A percentile compares a stretch with the other conserved stretches of the same genome.
Conservation (phyloP, 2,888 invertebrate genomes). For the Steromphala cineraria region DNA sequence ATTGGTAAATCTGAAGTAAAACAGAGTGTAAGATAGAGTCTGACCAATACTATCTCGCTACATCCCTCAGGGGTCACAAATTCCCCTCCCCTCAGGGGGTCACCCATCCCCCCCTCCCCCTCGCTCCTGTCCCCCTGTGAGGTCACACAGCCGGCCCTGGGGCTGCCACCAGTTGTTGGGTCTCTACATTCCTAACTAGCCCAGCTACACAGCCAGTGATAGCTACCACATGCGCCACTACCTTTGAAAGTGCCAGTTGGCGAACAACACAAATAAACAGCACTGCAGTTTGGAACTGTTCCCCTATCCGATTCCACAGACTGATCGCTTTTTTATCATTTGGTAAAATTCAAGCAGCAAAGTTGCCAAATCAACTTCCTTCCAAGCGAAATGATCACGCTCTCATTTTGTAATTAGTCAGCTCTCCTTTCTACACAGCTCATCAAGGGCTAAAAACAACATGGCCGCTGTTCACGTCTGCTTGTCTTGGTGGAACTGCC, state of each 20-base stretch:
- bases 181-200: constrained; percentile 11
- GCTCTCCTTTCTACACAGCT: constrained; percentile 10
- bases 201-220: constrained; percentile 29
- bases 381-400: constrained; percentile 14
- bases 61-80: neutral
- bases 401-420: constrained; percentile 21
- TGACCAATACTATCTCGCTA: too few species aligned
- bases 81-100: neutral
- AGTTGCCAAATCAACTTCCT: constrained; percentile 28
- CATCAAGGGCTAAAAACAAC: neutral
- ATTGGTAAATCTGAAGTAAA: too few species aligned
- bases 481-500: neutral
- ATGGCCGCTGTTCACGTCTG: constrained; percentile 14
- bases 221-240: constrained; percentile 33
- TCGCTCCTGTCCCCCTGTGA: neutral
- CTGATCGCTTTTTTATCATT: constrained; percentile 21
- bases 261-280: constrained; percentile 29
- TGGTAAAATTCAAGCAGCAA: constrained; percentile 25
- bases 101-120: neutral
- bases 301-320: constrained; percentile 20
- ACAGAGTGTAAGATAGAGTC: too few species aligned
- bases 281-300: constrained; percentile 11
- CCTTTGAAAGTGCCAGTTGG: constrained; percentile 30
- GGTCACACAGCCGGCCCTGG: too few species aligned
- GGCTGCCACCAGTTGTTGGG: constrained; percentile 12